Evolutionary conservation across 2,113 vertebrate genomes (phyloP).

Genomic region (Burhinus bistriatus): DNA sequence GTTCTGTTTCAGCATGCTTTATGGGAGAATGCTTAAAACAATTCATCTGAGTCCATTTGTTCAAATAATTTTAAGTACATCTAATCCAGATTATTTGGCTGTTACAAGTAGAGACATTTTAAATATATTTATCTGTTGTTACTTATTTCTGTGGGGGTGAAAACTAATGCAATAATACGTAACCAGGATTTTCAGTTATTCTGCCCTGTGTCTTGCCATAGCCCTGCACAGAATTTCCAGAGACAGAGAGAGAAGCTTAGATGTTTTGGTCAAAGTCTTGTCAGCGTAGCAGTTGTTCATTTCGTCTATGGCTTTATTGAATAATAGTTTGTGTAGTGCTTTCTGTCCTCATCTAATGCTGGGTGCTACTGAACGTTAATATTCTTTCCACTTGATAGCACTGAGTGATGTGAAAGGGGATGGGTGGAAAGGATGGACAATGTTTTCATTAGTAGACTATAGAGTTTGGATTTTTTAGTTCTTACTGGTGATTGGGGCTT

Average conservation of each 20-base stretch:
- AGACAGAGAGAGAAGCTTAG: slow-evolving; percentile 14
- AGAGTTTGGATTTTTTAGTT: neutral
- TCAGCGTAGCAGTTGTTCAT: neutral
- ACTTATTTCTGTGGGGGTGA: neutral
- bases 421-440: neutral
- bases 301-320: neutral
- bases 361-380: neutral
- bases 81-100: neutral
- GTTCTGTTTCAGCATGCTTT: neutral
- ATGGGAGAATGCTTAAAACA: neutral
- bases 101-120: neutral
- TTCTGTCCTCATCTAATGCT: slow-evolving; percentile 1
- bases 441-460: rapidly evolving
- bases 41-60: neutral
- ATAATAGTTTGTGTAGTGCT: neutral
- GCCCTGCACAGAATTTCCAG: neutral
- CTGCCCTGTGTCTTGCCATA: neutral
- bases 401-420: rapidly evolving
- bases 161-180: neutral
- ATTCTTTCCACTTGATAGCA: neutral
- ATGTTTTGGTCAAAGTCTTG: neutral
- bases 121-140: neutral
- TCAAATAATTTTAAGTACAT: neutral
- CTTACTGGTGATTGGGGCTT: neutral
- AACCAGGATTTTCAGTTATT: neutral